Base-by-base conservation (phyloP, 2,797 vertebrate species). In the Pipistrellus pipistrellus region DNA sequence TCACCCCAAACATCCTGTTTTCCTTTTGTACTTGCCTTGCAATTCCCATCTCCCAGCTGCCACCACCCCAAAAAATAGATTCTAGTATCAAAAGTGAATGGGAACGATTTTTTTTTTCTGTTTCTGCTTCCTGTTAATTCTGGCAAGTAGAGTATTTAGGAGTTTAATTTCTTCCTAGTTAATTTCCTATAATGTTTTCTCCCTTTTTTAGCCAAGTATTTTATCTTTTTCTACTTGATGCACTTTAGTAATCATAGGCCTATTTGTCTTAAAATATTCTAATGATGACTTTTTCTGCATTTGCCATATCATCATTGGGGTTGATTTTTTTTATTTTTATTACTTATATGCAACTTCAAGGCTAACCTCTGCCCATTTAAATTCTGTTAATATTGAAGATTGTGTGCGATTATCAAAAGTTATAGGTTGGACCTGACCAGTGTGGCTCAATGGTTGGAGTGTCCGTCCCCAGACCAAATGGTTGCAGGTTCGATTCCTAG, bases 161-260 rank as follows among this genome's bases (percentile, higher is more conserved):
- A 76, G 32, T 81, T 92, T 64, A 9, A 66, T 91, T 77, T 93
- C 41, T 87, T 89, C 46, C 44, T 72, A 18, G 30, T 91, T 87
- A 23, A 13, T 71, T 80, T 75, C n/a, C 41, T 48, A 0, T 81
- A 20, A 55, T 77, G 6, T 90, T 91, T 81, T 78, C 55, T 86
- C 41, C 57, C 30, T 35, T 57, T 90, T 66, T 66, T 55, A 59
- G 57, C 30, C 51, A 73, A 85, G 48, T 81, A 72, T n/a, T 69
- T 94, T 27, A n/a, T 93, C 59, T 57, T 94, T 92, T 71, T 93
- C 46, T 91, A 23, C 78, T 83, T 80, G 27, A 23, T 95, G 21
- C 1, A 62, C 32, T 78, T 87, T 48, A 96, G 83, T 91, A 77
- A 95, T 75, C 71, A 38, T 75, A n/a, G 82, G 8, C 80, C 44